phyloP scores from a whole-genome alignment of 2,888 invertebrate genomes.

The Silvanus unidentatus region DNA sequence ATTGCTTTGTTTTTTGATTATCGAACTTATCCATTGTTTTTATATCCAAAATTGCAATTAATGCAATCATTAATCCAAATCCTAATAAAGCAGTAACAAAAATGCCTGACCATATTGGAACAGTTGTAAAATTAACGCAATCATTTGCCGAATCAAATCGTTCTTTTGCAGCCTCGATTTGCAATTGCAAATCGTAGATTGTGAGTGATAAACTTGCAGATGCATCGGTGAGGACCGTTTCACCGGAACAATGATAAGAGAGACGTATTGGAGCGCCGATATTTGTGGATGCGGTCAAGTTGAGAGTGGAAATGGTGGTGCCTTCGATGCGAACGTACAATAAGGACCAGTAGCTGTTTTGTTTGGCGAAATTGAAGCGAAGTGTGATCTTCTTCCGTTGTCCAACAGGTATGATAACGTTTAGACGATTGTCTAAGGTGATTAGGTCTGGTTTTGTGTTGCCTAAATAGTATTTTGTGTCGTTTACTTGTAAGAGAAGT shows the following conservation, averaged over 20 bases:
- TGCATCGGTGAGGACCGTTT: conserved; percentile 35
- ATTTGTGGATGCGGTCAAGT: conserved; percentile 31
- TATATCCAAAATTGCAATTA: conserved; percentile 65
- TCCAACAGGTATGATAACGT: conserved; percentile 35
- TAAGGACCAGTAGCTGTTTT: conserved; percentile 41
- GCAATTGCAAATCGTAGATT: conserved; percentile 45
- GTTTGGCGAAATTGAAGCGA: conserved; percentile 38
- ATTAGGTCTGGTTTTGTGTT: conserved; percentile 27
- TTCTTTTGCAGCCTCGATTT: conserved; percentile 41
- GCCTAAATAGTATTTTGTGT: conserved; percentile 24
- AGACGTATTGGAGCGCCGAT: conserved; percentile 39
- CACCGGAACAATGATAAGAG: conserved; percentile 47
- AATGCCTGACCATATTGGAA: conserved; percentile 69
- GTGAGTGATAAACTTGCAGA: conserved; percentile 33
- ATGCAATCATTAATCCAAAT: conserved; percentile 59
- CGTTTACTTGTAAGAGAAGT: conserved; percentile 30
- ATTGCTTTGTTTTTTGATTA: conserved; percentile 72
- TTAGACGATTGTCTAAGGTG: conserved; percentile 32
- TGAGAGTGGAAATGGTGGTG: conserved; percentile 18
- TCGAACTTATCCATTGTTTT: conserved; percentile 79
- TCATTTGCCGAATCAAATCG: conserved; percentile 58
- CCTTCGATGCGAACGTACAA: conserved; percentile 32
- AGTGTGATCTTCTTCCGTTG: conserved; percentile 36
- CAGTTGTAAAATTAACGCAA: conserved; percentile 69
- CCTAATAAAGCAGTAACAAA: conserved; percentile 58